A percentile compares a stretch with the other conserved stretches of the same genome.
These are phyloP conservation scores for Pogona vitticeps DNA, from an alignment of 2,113 vertebrate species.

Conservation along the genomic window DNA sequence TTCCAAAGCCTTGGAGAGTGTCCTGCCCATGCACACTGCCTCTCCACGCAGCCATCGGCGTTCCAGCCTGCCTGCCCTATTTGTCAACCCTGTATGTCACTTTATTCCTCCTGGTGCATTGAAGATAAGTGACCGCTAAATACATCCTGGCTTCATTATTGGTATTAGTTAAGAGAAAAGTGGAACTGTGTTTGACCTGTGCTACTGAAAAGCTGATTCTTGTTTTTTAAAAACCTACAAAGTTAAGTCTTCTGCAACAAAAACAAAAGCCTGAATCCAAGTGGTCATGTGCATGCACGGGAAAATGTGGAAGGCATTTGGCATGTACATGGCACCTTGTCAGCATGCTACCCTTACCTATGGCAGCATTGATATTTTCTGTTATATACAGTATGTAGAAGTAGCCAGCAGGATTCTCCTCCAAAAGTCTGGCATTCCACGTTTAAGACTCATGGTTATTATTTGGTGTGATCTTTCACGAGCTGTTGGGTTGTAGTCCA, in stretches of 20 bases:
- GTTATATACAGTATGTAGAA: no score
- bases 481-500: no score
- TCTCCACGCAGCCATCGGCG: slow-evolving; percentile 85
- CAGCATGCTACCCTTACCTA: no score
- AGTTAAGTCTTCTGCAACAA: not conserved
- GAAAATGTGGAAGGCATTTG: no score
- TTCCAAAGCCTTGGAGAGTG: slow-evolving; percentile 94
- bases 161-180: slow-evolving; percentile 46
- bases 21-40: slow-evolving; percentile 92
- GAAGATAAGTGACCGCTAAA: slow-evolving; percentile 85
- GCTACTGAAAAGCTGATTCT: slow-evolving; percentile 43
- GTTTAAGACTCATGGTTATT: no score
- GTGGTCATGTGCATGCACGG: no score
- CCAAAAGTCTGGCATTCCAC: no score
- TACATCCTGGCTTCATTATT: slow-evolving; percentile 77
- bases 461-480: no score
- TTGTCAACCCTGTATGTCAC: slow-evolving; percentile 92
- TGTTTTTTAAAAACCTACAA: slow-evolving; percentile 33
- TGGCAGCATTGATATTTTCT: no score
- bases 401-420: no score
- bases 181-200: slow-evolving; percentile 20
- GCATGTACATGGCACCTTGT: no score
- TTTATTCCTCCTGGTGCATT: slow-evolving; percentile 76
- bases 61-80: slow-evolving; percentile 96
- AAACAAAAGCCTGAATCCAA: no score